Conservation (phyloP, 1,140 invertebrate genomes). For the Teleogryllus occipitalis region DNA sequence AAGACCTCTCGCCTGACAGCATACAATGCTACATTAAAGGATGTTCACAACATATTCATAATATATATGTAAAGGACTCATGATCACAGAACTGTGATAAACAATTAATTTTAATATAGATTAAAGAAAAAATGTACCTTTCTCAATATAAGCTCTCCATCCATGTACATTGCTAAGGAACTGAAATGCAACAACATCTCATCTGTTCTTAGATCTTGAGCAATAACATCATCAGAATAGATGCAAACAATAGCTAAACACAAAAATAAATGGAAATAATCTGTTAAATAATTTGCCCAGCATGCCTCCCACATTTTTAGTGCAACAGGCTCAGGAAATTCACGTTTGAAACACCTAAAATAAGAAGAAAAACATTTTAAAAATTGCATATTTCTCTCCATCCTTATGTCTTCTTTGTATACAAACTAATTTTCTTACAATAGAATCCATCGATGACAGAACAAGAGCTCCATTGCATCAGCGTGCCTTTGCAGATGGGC, state of each 20-base stretch:
- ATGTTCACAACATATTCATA: too few relatives aligned
- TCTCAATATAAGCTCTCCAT: constrained; percentile 76
- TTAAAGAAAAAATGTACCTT: constrained; percentile 45
- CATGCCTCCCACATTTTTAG: constrained; percentile 90
- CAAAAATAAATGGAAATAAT: constrained; percentile 87
- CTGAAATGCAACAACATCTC: constrained; percentile 93
- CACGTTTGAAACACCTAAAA: constrained; percentile 72
- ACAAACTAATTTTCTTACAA: constrained; percentile 49
- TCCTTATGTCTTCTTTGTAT: not conserved
- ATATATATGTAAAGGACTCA: not conserved
- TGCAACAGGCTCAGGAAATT: constrained; percentile 79
- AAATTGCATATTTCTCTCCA: not conserved
- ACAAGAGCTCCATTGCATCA: constrained; percentile 81
- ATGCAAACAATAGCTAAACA: constrained; percentile 84
- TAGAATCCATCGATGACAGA: constrained; percentile 89
- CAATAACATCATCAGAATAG: constrained; percentile 86
- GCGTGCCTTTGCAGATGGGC: constrained; percentile 69
- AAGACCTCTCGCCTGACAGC: constrained; percentile 67
- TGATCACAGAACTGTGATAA: not conserved
- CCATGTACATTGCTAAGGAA: constrained; percentile 93
- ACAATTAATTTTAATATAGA: not conserved
- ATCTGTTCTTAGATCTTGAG: constrained; percentile 79
- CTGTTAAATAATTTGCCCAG: constrained; percentile 88
- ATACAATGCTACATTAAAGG: not conserved
- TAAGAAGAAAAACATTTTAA: constrained; percentile 4